A percentile compares a stretch with the other conserved stretches of the same genome.
Evolutionary conservation across 2,888 invertebrate genomes (phyloP).

Genomic region (Germaria angustata): DNA sequence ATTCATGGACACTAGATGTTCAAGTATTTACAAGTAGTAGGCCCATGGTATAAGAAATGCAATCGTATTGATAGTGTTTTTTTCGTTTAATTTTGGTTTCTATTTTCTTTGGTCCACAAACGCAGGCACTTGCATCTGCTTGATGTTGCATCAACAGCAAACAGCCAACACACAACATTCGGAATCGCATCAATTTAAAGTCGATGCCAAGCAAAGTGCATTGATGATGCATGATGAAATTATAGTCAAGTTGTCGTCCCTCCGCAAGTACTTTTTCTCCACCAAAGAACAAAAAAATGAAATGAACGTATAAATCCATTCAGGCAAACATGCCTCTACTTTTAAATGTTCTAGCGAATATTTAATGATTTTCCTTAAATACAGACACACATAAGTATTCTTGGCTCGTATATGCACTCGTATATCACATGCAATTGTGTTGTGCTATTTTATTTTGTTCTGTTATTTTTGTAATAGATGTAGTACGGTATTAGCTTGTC

Average conservation of each 20-base stretch:
- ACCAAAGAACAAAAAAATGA: neutral
- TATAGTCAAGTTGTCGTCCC: slow-evolving; percentile 76
- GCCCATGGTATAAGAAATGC: slow-evolving; percentile 55
- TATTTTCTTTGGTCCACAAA: neutral
- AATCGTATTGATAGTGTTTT: slow-evolving; percentile 20
- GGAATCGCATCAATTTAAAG: slow-evolving; percentile 63
- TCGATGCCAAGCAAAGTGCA: slow-evolving; percentile 67
- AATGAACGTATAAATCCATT: slow-evolving; percentile 17
- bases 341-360: neutral
- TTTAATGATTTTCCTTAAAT: neutral
- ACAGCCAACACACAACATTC: slow-evolving; percentile 28
- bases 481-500: slow-evolving; percentile 62
- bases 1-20: slow-evolving; percentile 19
- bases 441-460: slow-evolving; percentile 32
- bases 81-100: neutral
- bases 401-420: neutral
- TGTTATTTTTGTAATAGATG: slow-evolving; percentile 37
- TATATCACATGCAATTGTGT: neutral
- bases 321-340: slow-evolving; percentile 11
- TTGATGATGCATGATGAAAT: slow-evolving; percentile 59
- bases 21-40: slow-evolving; percentile 61
- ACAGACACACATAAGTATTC: neutral
- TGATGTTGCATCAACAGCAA: slow-evolving; percentile 18
- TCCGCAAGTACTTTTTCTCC: slow-evolving; percentile 67
- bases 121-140: slow-evolving; percentile 4